A percentile compares a stretch with the other conserved stretches of the same genome.
These are phyloP conservation scores for Phataginus tricuspis DNA, from an alignment of 2,797 vertebrate genomes.

Conservation along the genomic window DNA sequence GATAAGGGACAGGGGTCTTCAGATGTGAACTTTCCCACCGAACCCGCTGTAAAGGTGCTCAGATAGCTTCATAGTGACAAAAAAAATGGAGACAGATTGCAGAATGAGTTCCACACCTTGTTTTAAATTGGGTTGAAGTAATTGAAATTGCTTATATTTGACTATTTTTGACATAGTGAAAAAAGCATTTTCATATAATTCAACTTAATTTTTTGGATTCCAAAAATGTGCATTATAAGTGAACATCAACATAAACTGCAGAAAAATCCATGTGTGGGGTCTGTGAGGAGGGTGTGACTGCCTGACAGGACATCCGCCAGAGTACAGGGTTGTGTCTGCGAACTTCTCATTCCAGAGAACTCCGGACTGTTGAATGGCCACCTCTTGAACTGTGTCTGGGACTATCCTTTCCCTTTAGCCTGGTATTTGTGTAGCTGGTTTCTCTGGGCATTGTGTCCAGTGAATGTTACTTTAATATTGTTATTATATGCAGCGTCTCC, in stretches of 20 bases:
- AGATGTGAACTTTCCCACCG: neutral
- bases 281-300: neutral
- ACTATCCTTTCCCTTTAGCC: neutral
- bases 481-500: neutral
- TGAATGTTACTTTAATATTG: neutral
- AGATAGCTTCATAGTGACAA: neutral
- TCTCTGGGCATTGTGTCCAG: slow-evolving; percentile 23
- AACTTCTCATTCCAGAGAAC: neutral
- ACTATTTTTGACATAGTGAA: neutral
- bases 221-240: neutral
- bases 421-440: slow-evolving; percentile 29
- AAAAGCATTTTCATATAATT: neutral
- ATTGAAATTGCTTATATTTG: neutral
- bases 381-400: slow-evolving; percentile 32
- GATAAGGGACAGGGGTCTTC: neutral
- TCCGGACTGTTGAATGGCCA: neutral
- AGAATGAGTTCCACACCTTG: neutral
- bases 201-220: neutral
- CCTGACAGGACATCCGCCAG: neutral
- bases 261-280: neutral
- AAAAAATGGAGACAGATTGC: neutral
- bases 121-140: neutral
- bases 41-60: neutral
- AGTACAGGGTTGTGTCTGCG: neutral
- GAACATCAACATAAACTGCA: neutral